Evolutionary conservation across 1,140 invertebrate species (phyloP), one percentile per base, ranked within the genome.

Genomic region (Drosophila elegans): DNA sequence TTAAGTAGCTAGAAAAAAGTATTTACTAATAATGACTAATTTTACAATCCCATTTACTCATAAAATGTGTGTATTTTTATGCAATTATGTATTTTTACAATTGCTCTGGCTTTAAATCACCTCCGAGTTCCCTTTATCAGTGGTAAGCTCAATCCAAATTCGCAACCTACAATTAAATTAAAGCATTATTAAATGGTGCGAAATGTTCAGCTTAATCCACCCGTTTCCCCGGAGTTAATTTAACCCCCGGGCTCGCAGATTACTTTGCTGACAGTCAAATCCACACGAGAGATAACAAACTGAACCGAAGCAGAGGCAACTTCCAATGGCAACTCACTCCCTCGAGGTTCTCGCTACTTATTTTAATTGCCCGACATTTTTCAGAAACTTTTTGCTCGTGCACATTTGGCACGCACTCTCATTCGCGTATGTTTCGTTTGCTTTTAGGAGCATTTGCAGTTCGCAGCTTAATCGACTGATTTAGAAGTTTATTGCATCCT

Each of bases 321-420:
- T 41, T 62, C 36, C 46, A 36, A 36, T 48, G 52, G 27, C 32
- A 27, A 11, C 53, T 32, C 61, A 53, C 44, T 64, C 72, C 66
- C 75, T 16, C 34, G 61, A 38, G 60, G 38, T 49, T 25, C 48
- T 45, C 48, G 67, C 62, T 88, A 83, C 84, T 89, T 89, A 80
- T 84, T 89, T 89, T 89, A 89, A 89, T 89, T 89, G 84, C 80
- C 72, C 61, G 83, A 78, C 84, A 84, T 88, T 88, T 88, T 77
- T 88, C 83, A 86, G 49, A 74, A 88, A 80, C 76, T 74, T 80
- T 78, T 64, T 62, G 62, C 56, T 52, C 27, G 12, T 46, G 16
- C 51, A 34, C 27, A 44, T 13, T 13, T 11, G 27, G 49, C 36
- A 63, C 36, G 32, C 36, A 45, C 49, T 52, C 32, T 27, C 9